Evolutionary conservation across 2,113 vertebrate species (phyloP), one percentile per base, ranked within the genome.

Genomic region (Thomomys bottae): DNA sequence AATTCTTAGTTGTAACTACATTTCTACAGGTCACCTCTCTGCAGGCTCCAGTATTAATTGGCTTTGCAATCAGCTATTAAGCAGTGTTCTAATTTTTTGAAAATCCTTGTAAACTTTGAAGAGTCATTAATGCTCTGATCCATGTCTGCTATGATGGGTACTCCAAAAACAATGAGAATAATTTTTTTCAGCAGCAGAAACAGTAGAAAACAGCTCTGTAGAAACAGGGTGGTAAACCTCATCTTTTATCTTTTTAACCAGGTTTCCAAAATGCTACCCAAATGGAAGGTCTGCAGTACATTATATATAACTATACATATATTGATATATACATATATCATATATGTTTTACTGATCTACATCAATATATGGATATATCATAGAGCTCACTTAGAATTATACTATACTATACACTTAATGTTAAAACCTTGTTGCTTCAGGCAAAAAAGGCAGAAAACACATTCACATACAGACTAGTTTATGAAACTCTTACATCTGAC

Each of bases 71-170:
- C 76, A 89, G 81, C 14, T 72, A 79, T 54, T 88, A 49, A 87
- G 72, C 59, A 70, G 57, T 92, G 77, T 78, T 81, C 59, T 36
- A 90, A 82, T 34, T 88, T 89, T 87, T 73, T 18, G 49, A 87
- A 72, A 77, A 67, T 76, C 45, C 34, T 92, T 64, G 75, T 85
- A 34, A 87, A 84, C 28, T 70, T 66, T 49, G 42, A 11, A 78
- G 32, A 84, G 38, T 57, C 77, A 3, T 68, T 86, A 64, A 20
- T 86, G 28, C 40, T 49, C 45, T 92, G 12, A 70, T 67, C 73
- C 23, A 75, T 28, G 57, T 34, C 26, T 21, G 36, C 4, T 84
- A 18, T 7, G 54, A 83, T 87, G 67, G 81, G 23, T 20, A 75
- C 21, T 45, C 64, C 63, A 92, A 54, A 36, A 32, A 2, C 49